These are phyloP conservation scores for Xylocopa sonorina DNA, from an alignment of 1,140 invertebrate species.

Conservation along the genomic window DNA sequence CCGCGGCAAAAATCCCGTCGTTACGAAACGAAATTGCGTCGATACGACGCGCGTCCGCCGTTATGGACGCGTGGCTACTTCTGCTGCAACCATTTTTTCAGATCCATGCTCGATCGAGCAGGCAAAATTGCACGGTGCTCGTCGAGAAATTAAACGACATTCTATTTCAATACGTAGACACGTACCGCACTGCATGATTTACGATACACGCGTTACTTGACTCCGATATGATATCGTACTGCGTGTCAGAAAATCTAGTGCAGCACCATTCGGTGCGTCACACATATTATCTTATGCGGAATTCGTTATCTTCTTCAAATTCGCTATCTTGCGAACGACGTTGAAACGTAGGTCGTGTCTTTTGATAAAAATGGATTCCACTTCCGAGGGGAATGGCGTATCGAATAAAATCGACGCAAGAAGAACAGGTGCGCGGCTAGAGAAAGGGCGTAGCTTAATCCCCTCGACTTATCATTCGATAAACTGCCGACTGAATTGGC, in stretches of 20 bases:
- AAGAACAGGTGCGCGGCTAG: slow-evolving; percentile 57
- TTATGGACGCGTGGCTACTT: neutral
- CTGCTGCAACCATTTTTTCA: slow-evolving; percentile 17
- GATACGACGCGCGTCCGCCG: neutral
- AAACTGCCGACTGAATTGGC: slow-evolving; percentile 53
- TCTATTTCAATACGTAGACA: slow-evolving; percentile 42
- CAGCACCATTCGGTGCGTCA: slow-evolving; percentile 2
- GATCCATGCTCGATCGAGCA: slow-evolving; percentile 7
- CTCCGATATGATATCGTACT: too few relatives aligned
- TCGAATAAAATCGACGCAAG: slow-evolving; percentile 52
- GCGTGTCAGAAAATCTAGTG: too few relatives aligned
- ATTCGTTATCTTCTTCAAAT: slow-evolving; percentile 55
- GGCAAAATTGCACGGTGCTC: slow-evolving; percentile 19
- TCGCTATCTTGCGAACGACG: slow-evolving; percentile 41
- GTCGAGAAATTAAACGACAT: slow-evolving; percentile 23
- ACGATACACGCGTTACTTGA: too few relatives aligned
- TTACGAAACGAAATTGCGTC: slow-evolving; percentile 4
- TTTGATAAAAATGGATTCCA: neutral
- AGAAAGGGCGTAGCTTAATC: slow-evolving; percentile 58
- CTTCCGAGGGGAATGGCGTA: slow-evolving; percentile 4
- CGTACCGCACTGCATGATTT: too few relatives aligned
- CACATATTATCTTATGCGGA: slow-evolving; percentile 39
- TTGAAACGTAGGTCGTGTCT: slow-evolving; percentile 54
- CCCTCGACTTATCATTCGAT: slow-evolving; percentile 66
- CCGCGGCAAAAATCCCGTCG: neutral